phyloP scores from a whole-genome alignment of 2,888 invertebrate species.

The Julus scanicus region DNA sequence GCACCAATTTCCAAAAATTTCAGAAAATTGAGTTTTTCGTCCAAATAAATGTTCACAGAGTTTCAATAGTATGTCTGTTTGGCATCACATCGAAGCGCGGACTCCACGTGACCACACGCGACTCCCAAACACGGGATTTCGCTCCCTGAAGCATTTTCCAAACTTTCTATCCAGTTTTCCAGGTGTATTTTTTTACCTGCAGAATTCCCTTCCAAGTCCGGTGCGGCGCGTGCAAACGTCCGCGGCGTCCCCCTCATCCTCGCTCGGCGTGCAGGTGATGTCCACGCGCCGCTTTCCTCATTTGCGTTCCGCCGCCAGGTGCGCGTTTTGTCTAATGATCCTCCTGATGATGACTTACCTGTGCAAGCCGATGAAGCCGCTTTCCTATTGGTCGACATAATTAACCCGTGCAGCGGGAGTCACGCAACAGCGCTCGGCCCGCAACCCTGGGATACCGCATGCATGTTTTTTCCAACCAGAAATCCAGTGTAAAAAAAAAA shows the following conservation, averaged over 20 bases:
- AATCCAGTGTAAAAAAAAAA: neutral
- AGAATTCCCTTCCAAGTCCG: neutral
- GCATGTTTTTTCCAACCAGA: neutral
- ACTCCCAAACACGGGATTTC: neutral
- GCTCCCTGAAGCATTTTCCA: neutral
- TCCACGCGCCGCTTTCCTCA: neutral
- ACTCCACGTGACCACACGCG: neutral
- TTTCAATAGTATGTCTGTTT: neutral
- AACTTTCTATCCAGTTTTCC: neutral
- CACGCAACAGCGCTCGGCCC: conserved; percentile 14
- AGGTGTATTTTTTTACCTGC: neutral
- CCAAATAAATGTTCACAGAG: neutral
- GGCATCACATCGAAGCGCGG: neutral
- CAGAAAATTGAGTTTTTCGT: neutral
- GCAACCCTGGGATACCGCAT: neutral
- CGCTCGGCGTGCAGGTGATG: neutral
- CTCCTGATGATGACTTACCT: conserved; percentile 41
- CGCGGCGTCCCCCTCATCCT: neutral
- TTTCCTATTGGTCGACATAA: conserved; percentile 34
- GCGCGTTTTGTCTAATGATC: conserved; percentile 3
- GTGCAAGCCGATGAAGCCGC: neutral
- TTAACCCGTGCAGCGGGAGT: conserved; percentile 40
- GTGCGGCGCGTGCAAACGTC: neutral
- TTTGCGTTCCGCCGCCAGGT: neutral
- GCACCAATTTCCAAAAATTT: no score